These are phyloP conservation scores for Portunus trituberculatus DNA, from an alignment of 1,140 invertebrate species.

Conservation along the genomic window DNA sequence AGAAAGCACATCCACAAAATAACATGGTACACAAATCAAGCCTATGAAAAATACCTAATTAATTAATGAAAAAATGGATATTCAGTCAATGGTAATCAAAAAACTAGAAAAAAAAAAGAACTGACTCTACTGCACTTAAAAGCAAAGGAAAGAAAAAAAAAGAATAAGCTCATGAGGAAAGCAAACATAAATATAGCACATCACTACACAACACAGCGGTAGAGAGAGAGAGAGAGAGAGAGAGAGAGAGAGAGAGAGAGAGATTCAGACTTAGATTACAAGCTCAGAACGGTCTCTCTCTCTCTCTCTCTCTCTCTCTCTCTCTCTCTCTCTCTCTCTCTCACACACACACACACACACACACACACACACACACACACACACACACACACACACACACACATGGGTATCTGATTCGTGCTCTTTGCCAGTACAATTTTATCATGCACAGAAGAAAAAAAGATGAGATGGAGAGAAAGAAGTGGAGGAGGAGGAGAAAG, in stretches of 20 bases:
- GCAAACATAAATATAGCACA: not conserved
- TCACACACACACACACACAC: not conserved
- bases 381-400: slow-evolving; percentile 48
- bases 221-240: slow-evolving; percentile 10
- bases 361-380: slow-evolving; percentile 51
- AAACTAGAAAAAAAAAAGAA: too few relatives aligned
- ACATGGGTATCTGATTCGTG: not conserved
- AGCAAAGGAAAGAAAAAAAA: too few relatives aligned
- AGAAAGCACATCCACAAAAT: too few relatives aligned
- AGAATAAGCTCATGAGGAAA: too few relatives aligned
- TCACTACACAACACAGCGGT: not conserved
- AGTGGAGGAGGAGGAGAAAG: not conserved
- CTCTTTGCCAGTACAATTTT: not conserved
- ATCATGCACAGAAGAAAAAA: not conserved
- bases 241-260: slow-evolving; percentile 6
- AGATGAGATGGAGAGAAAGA: not conserved
- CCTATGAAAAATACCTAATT: too few relatives aligned
- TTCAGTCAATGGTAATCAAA: too few relatives aligned
- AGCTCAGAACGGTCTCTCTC: not conserved
- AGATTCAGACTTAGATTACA: slow-evolving; percentile 7
- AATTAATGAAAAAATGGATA: too few relatives aligned
- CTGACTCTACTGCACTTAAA: too few relatives aligned
- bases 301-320: too few relatives aligned
- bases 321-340: too few relatives aligned
- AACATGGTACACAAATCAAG: too few relatives aligned